Evolutionary conservation across 2,888 invertebrate genomes (phyloP).

Genomic region (Cerastis rubricosa): DNA sequence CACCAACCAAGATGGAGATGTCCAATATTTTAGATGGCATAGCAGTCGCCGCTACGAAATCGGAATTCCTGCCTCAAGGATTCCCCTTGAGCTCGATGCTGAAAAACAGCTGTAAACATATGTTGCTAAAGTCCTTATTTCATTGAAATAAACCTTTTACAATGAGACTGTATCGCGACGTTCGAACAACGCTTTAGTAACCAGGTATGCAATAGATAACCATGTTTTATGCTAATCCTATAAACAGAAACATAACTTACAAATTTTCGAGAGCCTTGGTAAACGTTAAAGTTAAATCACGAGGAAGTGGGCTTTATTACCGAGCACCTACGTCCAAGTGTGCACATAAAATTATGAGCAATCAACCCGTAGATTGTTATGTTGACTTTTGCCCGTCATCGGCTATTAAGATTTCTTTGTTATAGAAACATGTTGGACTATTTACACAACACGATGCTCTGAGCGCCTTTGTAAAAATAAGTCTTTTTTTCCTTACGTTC

Average conservation of each 20-base stretch:
- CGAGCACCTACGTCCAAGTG: conserved; percentile 73
- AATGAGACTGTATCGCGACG: conserved; percentile 82
- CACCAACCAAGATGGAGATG: conserved; percentile 89
- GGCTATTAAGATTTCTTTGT: conserved; percentile 91
- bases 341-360: conserved; percentile 85
- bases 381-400: conserved; percentile 90
- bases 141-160: conserved; percentile 70
- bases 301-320: conserved; percentile 78
- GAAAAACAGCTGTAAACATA: conserved; percentile 78
- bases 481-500: conserved; percentile 82
- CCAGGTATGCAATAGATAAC: conserved; percentile 89
- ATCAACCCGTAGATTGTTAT: conserved; percentile 89
- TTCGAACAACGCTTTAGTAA: conserved; percentile 87
- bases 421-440: conserved; percentile 90
- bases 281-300: conserved; percentile 72
- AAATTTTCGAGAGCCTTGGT: conserved; percentile 85
- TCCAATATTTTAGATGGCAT: conserved; percentile 91
- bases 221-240: conserved; percentile 88
- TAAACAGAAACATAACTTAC: conserved; percentile 86
- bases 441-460: conserved; percentile 89
- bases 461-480: conserved; percentile 87
- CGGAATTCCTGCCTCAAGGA: conserved; percentile 87
- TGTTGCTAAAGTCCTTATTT: conserved; percentile 78
- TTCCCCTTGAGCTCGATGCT: conserved; percentile 72
- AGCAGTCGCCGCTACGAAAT: conserved; percentile 89